Conservation (phyloP, 2,113 vertebrate species). For the Coptodon rendalli region DNA sequence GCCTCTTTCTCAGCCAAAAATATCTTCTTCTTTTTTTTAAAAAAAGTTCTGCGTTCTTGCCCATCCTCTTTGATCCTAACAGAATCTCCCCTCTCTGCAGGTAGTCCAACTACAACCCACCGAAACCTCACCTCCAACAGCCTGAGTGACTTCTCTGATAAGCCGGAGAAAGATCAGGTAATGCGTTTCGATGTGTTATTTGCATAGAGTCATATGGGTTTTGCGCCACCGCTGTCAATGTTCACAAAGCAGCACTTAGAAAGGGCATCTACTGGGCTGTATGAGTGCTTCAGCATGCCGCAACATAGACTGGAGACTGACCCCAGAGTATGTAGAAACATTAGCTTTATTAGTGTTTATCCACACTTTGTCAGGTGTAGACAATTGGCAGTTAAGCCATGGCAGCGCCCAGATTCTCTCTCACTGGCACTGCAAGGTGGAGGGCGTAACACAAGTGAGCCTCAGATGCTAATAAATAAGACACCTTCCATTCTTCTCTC, state of each 20-base stretch:
- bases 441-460: neutral
- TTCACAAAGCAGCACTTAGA: neutral
- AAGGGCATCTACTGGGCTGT: neutral
- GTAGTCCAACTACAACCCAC: constrained; percentile 85
- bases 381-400: neutral
- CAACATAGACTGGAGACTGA: neutral
- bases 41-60: neutral
- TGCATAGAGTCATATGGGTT: neutral
- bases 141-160: constrained; percentile 93
- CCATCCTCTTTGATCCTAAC: neutral
- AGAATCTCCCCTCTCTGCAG: constrained; percentile 62
- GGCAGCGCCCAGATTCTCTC: neutral
- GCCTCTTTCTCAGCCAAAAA: neutral
- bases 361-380: neutral
- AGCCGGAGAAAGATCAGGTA: constrained; percentile 98
- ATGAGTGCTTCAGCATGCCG: neutral
- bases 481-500: neutral
- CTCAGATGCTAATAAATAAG: neutral
- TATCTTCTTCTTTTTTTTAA: neutral
- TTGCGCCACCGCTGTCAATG: neutral
- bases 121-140: constrained; percentile 93
- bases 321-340: neutral
- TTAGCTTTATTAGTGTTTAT: neutral
- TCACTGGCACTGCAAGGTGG: neutral
- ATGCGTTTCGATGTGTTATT: neutral